Base-by-base conservation (phyloP, 2,888 invertebrate genomes). In the Anarsia innoxiella region DNA sequence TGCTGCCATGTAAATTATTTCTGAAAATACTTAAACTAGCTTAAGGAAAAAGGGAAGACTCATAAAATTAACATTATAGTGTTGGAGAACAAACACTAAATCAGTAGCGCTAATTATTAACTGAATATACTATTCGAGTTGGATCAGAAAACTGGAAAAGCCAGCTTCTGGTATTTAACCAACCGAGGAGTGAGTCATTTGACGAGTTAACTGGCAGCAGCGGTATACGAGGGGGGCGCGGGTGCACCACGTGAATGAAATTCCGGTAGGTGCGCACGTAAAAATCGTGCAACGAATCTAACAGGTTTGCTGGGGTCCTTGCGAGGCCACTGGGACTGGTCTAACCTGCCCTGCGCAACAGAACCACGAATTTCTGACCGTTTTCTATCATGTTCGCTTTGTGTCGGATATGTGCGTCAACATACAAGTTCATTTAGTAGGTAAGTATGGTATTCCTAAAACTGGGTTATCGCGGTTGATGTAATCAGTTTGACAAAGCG, bases 251-350 rank as follows among this genome's bases (percentile, higher is more conserved):
- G 77, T 83, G 74, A 83, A 83, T 83, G 84, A 80, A 79, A 83
- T 82, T 77, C 82, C 83, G 82, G 80, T 83, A 80, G 82, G 80
- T 80, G 79, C 79, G 75, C 80, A 83, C 83, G 82, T 84, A 84
- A 84, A 84, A 84, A 84, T 84, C 84, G 82, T 82, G 82, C 83
- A 82, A 83, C 82, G 76, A 83, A 84, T 84, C 84, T 83, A 83
- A 84, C 84, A 83, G 84, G 84, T 84, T 84, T 83, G 70, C 77
- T 76, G 82, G 75, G 78, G 79, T 83, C 83, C 83, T 83, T 82
- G 80, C 73, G 80, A 83, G 82, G 83, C 80, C 83, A 74, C 58
- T 71, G 79, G 83, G 84, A 84, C 84, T 82, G 83, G 84, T 84
- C 83, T 84, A 84, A 84, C 83, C 83, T 82, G 84, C 84, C 82